phyloP scores from a whole-genome alignment of 2,888 invertebrate genomes.

The Sminthurinus aureus region DNA sequence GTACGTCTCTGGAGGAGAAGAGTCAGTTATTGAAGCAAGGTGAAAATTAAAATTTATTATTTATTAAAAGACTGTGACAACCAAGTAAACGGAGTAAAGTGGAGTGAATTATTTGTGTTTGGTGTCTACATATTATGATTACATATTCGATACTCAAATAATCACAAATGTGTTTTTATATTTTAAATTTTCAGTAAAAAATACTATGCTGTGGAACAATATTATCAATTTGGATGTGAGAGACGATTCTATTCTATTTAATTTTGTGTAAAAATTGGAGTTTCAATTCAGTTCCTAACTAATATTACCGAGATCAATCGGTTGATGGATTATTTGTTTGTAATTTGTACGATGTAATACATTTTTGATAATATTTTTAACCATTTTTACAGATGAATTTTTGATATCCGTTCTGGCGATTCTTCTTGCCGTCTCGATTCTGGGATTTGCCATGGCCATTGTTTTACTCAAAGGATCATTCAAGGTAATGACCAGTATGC shows the following conservation, averaged over 20 bases:
- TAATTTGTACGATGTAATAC: too few species aligned
- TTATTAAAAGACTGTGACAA: too few species aligned
- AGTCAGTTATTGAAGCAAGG: constrained; percentile 6
- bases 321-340: background rate
- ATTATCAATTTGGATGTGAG: constrained; percentile 29
- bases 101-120: too few species aligned
- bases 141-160: too few species aligned
- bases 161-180: too few species aligned
- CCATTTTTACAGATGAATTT: constrained; percentile 27
- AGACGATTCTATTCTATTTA: too few species aligned
- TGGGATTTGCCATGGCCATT: constrained; percentile 35
- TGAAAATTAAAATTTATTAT: background rate
- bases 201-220: constrained; percentile 11
- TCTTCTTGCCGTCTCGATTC: background rate
- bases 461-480: constrained; percentile 30
- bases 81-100: too few species aligned
- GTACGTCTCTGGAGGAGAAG: constrained; percentile 9
- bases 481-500: constrained; percentile 24
- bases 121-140: too few species aligned
- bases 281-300: background rate
- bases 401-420: constrained; percentile 4
- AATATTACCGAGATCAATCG: too few species aligned
- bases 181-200: background rate
- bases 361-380: too few species aligned
- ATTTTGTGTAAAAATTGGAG: background rate